Percentiles rank a stretch among this genome's conserved stretches.
Conservation (phyloP, 2,797 vertebrate species). For the Phataginus tricuspis region DNA sequence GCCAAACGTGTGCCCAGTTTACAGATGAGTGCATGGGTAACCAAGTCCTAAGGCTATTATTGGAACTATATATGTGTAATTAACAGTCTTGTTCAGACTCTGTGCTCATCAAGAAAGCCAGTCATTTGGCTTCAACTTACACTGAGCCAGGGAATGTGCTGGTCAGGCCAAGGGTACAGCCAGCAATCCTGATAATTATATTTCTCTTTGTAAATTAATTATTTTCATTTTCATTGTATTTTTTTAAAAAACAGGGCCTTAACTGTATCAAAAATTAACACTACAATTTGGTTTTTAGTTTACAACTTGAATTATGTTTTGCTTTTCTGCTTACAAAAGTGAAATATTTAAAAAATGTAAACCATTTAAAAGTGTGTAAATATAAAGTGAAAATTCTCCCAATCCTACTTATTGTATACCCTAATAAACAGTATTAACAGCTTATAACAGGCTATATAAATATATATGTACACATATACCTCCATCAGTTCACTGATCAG, state of each 20-base stretch:
- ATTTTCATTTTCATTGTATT: neutral
- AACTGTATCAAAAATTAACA: neutral
- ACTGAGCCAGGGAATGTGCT: neutral
- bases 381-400: neutral
- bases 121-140: neutral
- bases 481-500: neutral
- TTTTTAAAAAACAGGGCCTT: neutral
- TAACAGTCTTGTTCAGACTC: neutral
- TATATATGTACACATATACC: neutral
- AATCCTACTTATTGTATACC: neutral
- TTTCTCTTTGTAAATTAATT: neutral
- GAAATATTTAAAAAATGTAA: neutral
- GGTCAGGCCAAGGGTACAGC: neutral
- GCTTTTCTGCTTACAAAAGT: neutral
- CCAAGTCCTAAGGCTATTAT: neutral
- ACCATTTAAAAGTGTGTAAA: neutral
- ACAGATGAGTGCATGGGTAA: neutral
- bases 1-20: neutral
- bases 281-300: neutral
- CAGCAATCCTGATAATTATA: neutral
- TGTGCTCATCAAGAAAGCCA: neutral
- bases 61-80: neutral
- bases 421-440: neutral
- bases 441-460: neutral
- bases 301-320: neutral